Conservation (phyloP, 2,797 vertebrate genomes). For the Luscinia luscinia region DNA sequence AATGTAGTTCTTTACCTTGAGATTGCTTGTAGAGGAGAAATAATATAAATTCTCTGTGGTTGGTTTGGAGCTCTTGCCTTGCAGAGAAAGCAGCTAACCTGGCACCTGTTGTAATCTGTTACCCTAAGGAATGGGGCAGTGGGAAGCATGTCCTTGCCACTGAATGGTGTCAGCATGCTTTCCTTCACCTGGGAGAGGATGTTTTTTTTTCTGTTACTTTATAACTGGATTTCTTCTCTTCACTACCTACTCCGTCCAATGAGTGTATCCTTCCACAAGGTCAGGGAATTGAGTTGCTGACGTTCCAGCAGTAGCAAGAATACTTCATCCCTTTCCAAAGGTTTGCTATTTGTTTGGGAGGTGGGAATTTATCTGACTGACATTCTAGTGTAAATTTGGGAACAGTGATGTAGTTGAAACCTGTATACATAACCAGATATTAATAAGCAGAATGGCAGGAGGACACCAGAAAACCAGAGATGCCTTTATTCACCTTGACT, state of each 20-base stretch:
- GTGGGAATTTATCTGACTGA: neutral
- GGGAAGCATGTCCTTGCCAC: neutral
- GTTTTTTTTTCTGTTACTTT: neutral
- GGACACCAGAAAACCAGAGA: neutral
- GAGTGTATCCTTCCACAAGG: neutral
- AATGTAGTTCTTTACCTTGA: neutral
- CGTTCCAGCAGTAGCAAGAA: neutral
- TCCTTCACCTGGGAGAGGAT: neutral
- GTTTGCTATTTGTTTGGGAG: neutral
- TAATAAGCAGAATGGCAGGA: neutral
- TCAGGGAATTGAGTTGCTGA: neutral
- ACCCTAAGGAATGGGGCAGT: neutral
- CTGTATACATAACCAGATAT: neutral
- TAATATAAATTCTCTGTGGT: neutral
- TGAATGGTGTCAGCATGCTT: neutral
- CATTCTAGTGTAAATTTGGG: neutral
- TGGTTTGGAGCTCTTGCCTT: neutral
- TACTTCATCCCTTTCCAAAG: neutral
- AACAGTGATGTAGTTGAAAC: neutral
- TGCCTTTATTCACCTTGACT: neutral
- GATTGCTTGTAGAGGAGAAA: neutral
- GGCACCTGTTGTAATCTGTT: neutral
- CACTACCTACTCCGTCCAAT: neutral
- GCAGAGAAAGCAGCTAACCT: neutral
- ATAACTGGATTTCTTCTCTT: neutral